phyloP scores from a whole-genome alignment of 1,140 invertebrate species.

The Temnothorax curvispinosus region DNA sequence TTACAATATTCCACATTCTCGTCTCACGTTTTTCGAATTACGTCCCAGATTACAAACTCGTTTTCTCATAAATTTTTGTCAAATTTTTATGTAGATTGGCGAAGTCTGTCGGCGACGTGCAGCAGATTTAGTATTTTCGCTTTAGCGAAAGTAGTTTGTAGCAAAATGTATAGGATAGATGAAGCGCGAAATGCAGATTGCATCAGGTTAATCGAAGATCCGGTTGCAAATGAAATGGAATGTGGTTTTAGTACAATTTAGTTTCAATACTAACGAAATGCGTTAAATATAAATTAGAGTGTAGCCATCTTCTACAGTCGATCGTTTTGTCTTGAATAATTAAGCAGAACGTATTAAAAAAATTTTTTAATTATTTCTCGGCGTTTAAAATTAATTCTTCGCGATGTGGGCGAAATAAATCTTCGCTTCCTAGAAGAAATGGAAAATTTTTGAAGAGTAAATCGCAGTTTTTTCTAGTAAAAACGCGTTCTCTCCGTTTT shows the following conservation, averaged over 20 bases:
- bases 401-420: neutral
- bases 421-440: neutral
- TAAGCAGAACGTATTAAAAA: no score
- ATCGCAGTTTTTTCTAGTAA: neutral
- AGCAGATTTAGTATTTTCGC: slow-evolving; percentile 3
- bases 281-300: neutral
- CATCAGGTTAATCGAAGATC: neutral
- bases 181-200: slow-evolving; percentile 6
- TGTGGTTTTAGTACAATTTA: neutral
- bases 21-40: slow-evolving; percentile 16
- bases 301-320: neutral
- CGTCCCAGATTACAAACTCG: slow-evolving; percentile 14
- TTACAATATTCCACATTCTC: neutral
- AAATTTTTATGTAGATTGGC: slow-evolving; percentile 31
- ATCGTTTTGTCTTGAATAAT: neutral
- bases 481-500: neutral
- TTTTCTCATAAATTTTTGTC: slow-evolving; percentile 22
- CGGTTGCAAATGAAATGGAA: neutral
- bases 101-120: neutral
- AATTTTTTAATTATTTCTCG: neutral
- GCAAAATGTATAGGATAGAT: neutral
- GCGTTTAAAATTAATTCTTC: neutral
- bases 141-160: neutral
- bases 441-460: neutral
- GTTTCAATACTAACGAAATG: neutral